These are phyloP conservation scores for Drosophila kambysellisi DNA, from an alignment of 2,888 invertebrate genomes.

Conservation along the genomic window DNA sequence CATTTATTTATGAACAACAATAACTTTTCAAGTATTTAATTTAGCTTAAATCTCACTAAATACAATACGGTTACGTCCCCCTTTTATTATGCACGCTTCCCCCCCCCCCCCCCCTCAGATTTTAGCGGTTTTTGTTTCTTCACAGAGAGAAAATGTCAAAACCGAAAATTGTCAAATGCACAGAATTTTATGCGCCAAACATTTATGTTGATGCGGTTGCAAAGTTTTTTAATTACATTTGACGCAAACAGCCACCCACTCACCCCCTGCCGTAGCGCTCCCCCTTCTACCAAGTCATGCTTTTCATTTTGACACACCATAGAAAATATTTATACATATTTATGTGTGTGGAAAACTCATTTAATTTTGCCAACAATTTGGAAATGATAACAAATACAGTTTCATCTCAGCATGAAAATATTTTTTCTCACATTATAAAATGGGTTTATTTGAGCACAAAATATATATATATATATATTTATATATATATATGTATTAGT, in stretches of 20 bases:
- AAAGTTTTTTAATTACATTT: conserved; percentile 81
- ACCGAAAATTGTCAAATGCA: conserved; percentile 77
- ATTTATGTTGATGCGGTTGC: conserved; percentile 81
- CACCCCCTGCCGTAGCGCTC: background rate
- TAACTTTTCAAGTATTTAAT: conserved; percentile 70
- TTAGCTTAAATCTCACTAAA: conserved; percentile 56
- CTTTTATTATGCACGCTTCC: conserved; percentile 7
- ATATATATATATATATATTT: background rate
- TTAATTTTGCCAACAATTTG: conserved; percentile 62
- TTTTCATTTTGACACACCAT: conserved; percentile 16
- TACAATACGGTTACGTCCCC: conserved; percentile 45
- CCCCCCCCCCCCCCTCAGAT: conserved; percentile 29
- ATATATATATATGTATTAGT: background rate
- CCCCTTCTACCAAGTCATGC: background rate
- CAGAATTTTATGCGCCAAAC: conserved; percentile 69
- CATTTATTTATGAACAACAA: conserved; percentile 71
- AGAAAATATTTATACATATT: conserved; percentile 8
- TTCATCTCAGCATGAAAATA: conserved; percentile 41
- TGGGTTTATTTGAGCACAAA: background rate
- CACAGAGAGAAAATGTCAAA: conserved; percentile 51
- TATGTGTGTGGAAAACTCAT: conserved; percentile 71
- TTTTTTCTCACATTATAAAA: conserved; percentile 8
- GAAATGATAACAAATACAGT: conserved; percentile 59
- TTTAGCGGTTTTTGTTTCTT: conserved; percentile 54
- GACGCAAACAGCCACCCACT: conserved; percentile 12